Conservation (phyloP, 2,888 invertebrate species). For the Pollenia griseotomentosa region DNA sequence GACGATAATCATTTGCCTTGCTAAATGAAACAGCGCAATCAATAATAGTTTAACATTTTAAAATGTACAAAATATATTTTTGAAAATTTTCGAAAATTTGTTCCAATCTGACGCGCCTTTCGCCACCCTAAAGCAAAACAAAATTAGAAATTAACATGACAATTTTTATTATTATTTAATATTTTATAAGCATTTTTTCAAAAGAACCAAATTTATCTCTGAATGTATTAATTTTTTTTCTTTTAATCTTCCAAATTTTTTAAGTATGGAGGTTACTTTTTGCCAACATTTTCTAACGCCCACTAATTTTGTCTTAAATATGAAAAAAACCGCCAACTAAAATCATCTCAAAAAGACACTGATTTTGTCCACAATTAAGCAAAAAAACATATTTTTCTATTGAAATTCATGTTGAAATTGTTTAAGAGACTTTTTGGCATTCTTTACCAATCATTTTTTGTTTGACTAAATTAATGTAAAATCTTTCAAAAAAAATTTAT, state of each 20-base stretch:
- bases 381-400: background rate
- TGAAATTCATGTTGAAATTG: slow-evolving; percentile 20
- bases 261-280: slow-evolving; percentile 12
- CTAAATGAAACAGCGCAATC: slow-evolving; percentile 15
- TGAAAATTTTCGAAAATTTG: background rate
- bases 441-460: background rate
- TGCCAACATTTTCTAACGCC: slow-evolving; percentile 24
- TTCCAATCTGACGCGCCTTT: background rate
- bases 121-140: slow-evolving; percentile 10
- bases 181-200: background rate
- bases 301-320: background rate
- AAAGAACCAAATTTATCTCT: slow-evolving; percentile 15
- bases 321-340: background rate
- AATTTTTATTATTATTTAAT: slow-evolving; percentile 21
- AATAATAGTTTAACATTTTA: slow-evolving; percentile 30
- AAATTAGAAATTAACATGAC: slow-evolving; percentile 19
- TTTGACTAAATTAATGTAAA: slow-evolving; percentile 7
- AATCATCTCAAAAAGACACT: slow-evolving; percentile 5
- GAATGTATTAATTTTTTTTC: background rate
- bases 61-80: background rate
- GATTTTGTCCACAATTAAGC: background rate
- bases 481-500: slow-evolving; percentile 15
- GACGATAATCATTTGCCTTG: slow-evolving; percentile 48
- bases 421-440: slow-evolving; percentile 27
- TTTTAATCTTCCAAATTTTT: background rate